A percentile compares a stretch with the other conserved stretches of the same genome.
phyloP scores from a whole-genome alignment of 2,888 invertebrate genomes.

The Leptinotarsa juncta region DNA sequence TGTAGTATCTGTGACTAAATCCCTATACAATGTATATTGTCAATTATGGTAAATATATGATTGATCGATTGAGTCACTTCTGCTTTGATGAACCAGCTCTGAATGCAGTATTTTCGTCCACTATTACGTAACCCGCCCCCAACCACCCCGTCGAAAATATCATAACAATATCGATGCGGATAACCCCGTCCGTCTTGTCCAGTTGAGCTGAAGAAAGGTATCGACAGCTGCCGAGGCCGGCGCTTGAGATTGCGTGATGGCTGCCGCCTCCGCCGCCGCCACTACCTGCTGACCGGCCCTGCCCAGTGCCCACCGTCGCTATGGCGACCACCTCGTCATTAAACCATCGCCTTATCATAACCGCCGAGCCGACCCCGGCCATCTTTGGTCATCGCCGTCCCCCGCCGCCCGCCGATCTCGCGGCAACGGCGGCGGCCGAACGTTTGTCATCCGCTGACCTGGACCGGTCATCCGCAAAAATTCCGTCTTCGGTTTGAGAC shows the following conservation, averaged over 20 bases:
- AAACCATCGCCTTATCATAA: slow-evolving; percentile 71
- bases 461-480: slow-evolving; percentile 43
- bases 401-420: slow-evolving; percentile 39
- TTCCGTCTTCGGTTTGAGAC: slow-evolving; percentile 37
- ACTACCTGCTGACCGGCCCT: slow-evolving; percentile 65
- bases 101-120: too few species aligned
- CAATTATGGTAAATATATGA: too few species aligned
- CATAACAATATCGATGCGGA: not conserved
- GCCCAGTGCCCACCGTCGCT: slow-evolving; percentile 68
- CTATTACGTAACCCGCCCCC: too few species aligned
- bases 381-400: slow-evolving; percentile 65
- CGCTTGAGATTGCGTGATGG: slow-evolving; percentile 67
- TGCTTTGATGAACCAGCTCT: too few species aligned
- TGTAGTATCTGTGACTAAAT: too few species aligned
- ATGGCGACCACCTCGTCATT: slow-evolving; percentile 69
- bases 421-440: slow-evolving; percentile 40
- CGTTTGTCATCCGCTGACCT: slow-evolving; percentile 51
- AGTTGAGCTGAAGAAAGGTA: slow-evolving; percentile 39
- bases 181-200: slow-evolving; percentile 14
- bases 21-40: too few species aligned
- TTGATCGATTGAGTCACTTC: too few species aligned
- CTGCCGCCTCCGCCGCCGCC: slow-evolving; percentile 60
- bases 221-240: slow-evolving; percentile 43
- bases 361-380: slow-evolving; percentile 66
- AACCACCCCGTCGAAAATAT: not conserved